Evolutionary conservation across 2,888 invertebrate species (phyloP), one percentile per base, ranked within the genome.

Genomic region (Pachydiplax longipennis): DNA sequence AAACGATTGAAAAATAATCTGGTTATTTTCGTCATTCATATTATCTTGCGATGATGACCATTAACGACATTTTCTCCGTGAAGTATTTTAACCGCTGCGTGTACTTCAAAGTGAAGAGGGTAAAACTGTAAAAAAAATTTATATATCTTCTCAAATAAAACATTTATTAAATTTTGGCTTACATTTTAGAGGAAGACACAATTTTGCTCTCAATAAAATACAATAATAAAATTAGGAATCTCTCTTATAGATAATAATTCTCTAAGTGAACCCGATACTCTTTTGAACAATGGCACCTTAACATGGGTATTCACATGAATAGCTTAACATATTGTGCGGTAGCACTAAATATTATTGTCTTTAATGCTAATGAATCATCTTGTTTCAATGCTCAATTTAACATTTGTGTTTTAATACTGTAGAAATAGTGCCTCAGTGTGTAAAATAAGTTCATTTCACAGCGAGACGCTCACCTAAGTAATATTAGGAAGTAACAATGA

Each of bases 391-490:
- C 10, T 65, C 61, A 61, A 6, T 31, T 31, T 37, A 87, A 61
- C n/a, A 12, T 8, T n/a, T 61, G 37, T 87, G n/a, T 40, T 61
- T 18, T 87, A 87, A 87, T 87, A 87, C 87, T 87, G 87, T 35
- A 61, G 10, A 87, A 37, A 87, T 37, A 10, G 58, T 61, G 22
- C 22, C 87, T 40, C 61, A n/a, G 22, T 22, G 22, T 25, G 31
- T 18, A 37, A 37, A 31, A 22, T 35, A 61, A 5, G 35, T 80
- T 13, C 2, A 80, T 18, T 22, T 58, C n/a, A 58, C 61, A 61
- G 13, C 6, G 58, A 35, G 61, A 65, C 37, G 40, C 37, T n/a
- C 37, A 87, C 12, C 18, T 37, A 15, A 44, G 25, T 61, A 87
- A 31, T 35, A 83, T 35, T 87, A 61, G 12, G 31, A 87, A 81